These are phyloP conservation scores for Heterohyrax brucei DNA, from an alignment of 2,797 vertebrate species.

Conservation along the genomic window DNA sequence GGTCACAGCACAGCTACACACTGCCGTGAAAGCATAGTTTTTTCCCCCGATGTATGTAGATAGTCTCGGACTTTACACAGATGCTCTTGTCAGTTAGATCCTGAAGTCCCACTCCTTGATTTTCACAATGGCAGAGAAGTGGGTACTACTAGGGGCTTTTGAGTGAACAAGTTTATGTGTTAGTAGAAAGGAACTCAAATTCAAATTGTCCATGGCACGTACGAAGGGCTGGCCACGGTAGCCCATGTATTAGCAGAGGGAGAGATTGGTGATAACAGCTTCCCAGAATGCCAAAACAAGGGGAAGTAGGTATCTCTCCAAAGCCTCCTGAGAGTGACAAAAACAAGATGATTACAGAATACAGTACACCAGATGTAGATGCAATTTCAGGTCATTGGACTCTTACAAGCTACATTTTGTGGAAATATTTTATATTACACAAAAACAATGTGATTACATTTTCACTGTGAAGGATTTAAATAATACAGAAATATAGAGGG, in stretches of 20 bases:
- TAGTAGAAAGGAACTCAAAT: background rate
- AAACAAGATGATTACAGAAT: background rate
- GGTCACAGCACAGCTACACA: background rate
- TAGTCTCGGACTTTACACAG: background rate
- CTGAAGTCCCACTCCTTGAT: background rate
- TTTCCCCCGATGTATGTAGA: background rate
- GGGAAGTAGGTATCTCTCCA: background rate
- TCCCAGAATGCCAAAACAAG: background rate
- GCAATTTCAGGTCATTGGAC: background rate
- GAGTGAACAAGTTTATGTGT: background rate
- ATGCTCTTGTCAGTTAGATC: background rate
- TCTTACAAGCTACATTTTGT: background rate
- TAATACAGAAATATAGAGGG: background rate
- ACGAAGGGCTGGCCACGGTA: no score
- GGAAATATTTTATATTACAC: background rate
- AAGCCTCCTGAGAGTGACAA: background rate
- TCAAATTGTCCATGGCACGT: background rate
- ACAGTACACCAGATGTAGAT: background rate
- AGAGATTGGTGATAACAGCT: background rate
- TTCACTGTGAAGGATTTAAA: background rate
- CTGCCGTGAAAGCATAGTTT: no score
- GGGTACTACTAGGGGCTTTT: background rate
- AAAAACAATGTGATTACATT: background rate
- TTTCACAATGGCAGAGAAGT: background rate
- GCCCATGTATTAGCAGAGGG: background rate